Conservation (phyloP, 2,888 invertebrate species). For the Fragum whitleyi region DNA sequence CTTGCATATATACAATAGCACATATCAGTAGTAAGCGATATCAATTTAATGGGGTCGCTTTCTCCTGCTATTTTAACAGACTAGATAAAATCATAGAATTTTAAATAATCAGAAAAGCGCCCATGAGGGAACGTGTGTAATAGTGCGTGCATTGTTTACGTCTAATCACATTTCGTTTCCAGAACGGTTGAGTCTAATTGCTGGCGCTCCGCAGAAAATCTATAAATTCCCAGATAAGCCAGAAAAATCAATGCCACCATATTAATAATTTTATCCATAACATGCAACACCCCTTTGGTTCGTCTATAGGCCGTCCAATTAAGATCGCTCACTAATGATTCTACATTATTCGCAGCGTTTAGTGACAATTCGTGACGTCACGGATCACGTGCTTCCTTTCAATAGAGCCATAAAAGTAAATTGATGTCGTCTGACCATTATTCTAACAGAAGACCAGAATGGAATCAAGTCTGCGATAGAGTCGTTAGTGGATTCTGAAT, state of each 20-base stretch:
- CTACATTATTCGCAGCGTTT: constrained; percentile 20
- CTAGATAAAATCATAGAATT: too few relatives aligned
- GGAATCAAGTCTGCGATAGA: constrained; percentile 29
- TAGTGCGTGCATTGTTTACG: constrained; percentile 43
- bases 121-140: constrained; percentile 25
- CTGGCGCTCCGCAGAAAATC: constrained; percentile 44
- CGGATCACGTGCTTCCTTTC: constrained; percentile 63
- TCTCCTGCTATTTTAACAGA: too few relatives aligned
- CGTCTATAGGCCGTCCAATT: constrained; percentile 23
- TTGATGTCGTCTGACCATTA: constrained; percentile 58
- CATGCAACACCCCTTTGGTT: constrained; percentile 39
- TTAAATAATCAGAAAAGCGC: not conserved
- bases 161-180: constrained; percentile 63
- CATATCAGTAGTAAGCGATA: too few relatives aligned
- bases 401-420: constrained; percentile 64
- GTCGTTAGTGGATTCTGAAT: constrained; percentile 23
- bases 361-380: constrained; percentile 54
- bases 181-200: constrained; percentile 50
- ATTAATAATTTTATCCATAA: constrained; percentile 44
- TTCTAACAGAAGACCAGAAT: constrained; percentile 25
- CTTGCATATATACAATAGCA: too few relatives aligned
- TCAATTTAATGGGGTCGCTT: too few relatives aligned
- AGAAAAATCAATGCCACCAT: constrained; percentile 61
- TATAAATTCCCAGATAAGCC: constrained; percentile 60
- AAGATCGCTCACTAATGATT: constrained; percentile 23